These are phyloP conservation scores for Strix uralensis DNA, from an alignment of 2,113 vertebrate genomes.

Conservation along the genomic window DNA sequence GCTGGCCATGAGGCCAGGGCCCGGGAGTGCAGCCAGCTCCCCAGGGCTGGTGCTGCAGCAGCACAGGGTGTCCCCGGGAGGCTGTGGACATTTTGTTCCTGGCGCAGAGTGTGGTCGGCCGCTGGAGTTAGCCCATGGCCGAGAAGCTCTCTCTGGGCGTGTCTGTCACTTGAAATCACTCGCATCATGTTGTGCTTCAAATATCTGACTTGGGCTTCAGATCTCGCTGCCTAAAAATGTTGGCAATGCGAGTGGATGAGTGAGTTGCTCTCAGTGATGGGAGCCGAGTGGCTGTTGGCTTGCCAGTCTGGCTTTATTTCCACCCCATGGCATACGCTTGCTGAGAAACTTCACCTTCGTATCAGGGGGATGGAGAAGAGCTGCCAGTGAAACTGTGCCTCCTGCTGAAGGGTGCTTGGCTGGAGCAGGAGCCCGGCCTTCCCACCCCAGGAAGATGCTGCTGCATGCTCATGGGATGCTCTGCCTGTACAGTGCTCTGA, in stretches of 20 bases:
- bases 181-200: not conserved
- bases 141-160: not conserved
- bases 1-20: not conserved
- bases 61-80: not conserved
- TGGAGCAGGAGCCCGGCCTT: not conserved
- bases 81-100: not conserved
- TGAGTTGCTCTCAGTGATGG: not conserved
- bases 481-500: not conserved
- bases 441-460: not conserved
- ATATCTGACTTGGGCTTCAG: not conserved
- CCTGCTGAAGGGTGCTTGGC: accelerated
- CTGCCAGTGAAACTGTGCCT: not conserved
- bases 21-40: accelerated
- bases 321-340: accelerated
- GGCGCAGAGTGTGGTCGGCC: not conserved
- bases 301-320: not conserved
- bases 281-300: not conserved
- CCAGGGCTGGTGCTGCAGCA: not conserved
- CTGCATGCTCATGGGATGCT: not conserved
- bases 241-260: accelerated
- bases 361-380: not conserved
- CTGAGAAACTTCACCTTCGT: not conserved
- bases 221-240: not conserved
- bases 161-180: conserved; percentile 14
- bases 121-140: not conserved